phyloP scores from a whole-genome alignment of 1,140 invertebrate genomes.

The Drosophila lacertosa region DNA sequence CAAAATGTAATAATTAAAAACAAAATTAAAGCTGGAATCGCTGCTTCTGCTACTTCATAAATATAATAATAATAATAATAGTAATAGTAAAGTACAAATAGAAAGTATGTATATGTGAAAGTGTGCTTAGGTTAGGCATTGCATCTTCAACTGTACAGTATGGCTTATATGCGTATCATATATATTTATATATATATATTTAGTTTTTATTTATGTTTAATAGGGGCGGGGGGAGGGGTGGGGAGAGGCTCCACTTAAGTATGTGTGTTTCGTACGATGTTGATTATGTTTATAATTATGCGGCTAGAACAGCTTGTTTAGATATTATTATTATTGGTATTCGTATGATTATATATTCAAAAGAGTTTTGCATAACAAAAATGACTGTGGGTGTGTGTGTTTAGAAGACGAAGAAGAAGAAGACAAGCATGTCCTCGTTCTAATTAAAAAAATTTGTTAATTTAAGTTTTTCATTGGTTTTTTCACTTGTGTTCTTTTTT shows the following conservation, averaged over 20 bases:
- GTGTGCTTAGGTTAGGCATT: constrained; percentile 68
- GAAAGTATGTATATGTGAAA: constrained; percentile 47
- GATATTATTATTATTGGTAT: constrained; percentile 36
- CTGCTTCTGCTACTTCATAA: constrained; percentile 60
- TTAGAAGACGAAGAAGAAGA: constrained; percentile 19
- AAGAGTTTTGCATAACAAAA: constrained; percentile 54
- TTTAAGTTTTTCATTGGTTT: background rate
- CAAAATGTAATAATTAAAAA: constrained; percentile 66
- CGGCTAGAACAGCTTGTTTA: constrained; percentile 44
- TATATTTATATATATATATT: constrained; percentile 24
- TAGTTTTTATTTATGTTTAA: constrained; percentile 41
- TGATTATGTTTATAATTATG: constrained; percentile 57
- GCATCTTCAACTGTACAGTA: constrained; percentile 75
- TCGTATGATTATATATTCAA: constrained; percentile 50
- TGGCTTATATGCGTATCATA: constrained; percentile 61
- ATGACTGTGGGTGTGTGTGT: constrained; percentile 53
- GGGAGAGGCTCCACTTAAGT: constrained; percentile 30
- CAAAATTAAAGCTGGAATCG: constrained; percentile 80
- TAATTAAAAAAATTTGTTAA: constrained; percentile 8
- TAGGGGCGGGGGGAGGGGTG: constrained; percentile 26
- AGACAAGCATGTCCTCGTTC: constrained; percentile 4
- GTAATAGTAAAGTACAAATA: constrained; percentile 31
- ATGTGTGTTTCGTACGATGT: constrained; percentile 38
- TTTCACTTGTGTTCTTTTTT: background rate
- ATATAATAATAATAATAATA: constrained; percentile 48